Conservation (phyloP, 2,797 vertebrate genomes). For the Microctenopoma steveboyesi region DNA sequence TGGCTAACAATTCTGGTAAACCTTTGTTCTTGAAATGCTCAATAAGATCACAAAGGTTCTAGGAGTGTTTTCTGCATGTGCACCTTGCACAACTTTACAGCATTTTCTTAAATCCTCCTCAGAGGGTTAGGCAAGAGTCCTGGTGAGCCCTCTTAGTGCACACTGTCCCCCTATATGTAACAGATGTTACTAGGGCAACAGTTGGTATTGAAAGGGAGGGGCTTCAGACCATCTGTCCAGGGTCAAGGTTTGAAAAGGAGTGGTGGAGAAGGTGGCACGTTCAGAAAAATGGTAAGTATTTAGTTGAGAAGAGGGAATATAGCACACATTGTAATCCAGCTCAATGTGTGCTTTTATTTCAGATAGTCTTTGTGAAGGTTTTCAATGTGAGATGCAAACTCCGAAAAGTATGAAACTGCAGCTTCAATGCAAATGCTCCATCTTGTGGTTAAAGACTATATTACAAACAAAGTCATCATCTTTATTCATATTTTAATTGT, state of each 20-base stretch:
- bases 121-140: slow-evolving; percentile 51
- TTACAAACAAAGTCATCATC: slow-evolving; percentile 22
- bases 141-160: slow-evolving; percentile 54
- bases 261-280: slow-evolving; percentile 77
- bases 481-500: slow-evolving; percentile 45
- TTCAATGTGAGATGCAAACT: slow-evolving; percentile 34
- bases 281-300: slow-evolving; percentile 76
- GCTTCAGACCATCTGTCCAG: slow-evolving; percentile 87
- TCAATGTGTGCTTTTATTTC: slow-evolving; percentile 67
- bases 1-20: neutral
- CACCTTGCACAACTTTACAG: slow-evolving; percentile 11
- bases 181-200: slow-evolving; percentile 90
- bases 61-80: slow-evolving; percentile 25
- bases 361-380: slow-evolving; percentile 52
- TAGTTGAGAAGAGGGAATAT: slow-evolving; percentile 67
- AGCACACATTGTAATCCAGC: slow-evolving; percentile 67
- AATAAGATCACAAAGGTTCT: neutral
- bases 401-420: slow-evolving; percentile 9
- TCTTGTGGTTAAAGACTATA: slow-evolving; percentile 63
- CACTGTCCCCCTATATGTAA: slow-evolving; percentile 76
- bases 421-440: slow-evolving; percentile 55
- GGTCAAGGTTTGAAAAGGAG: slow-evolving; percentile 86
- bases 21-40: neutral
- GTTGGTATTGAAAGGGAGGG: slow-evolving; percentile 86
- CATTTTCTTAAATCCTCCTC: slow-evolving; percentile 44